Base-by-base conservation (phyloP, 1,140 invertebrate species). In the Trialeurodes vaporariorum region DNA sequence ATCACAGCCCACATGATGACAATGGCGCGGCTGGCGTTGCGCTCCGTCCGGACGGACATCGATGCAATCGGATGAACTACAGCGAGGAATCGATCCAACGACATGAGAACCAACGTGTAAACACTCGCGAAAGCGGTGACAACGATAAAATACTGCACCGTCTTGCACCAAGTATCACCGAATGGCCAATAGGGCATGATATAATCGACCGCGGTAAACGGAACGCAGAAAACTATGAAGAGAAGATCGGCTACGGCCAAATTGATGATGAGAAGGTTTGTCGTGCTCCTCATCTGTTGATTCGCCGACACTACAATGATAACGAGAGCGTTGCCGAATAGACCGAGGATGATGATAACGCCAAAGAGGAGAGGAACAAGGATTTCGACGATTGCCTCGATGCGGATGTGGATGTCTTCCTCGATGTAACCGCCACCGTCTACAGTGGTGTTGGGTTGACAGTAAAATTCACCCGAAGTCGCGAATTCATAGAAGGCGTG, bases 161-260 rank as follows among this genome's bases (percentile, higher is more conserved):
- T 86, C 80, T 93, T 92, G 80, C 94, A 97, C 91, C 92, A 94
- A 67, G 87, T 76, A 72, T 89, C 86, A 12, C 94, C 93, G 75
- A 96, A 96, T 0, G 92, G 92, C 95, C 95, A 98, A 75, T 85
- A 85, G 0, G 87, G 85, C 72, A 93, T 78, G 0, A 92, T 89
- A 78, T 94, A 95, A 73, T 94, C 92, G 21, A 88, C 87, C 0
- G 91, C 92, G 2, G 93, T 96, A 75, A 94, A 94, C 0, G 95
- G 95, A 27, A 98, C 93, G 80, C 95, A 98, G 78, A 98, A 94
- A 61, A 95, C 85, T 58, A 98, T 93, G 78, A 98, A 98, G 5
- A 96, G 84, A 11, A 98, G 80, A 78, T 98, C 95, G 5, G 95
- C 94, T 23, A 93, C 82, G 1, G 92, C 91, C 62, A 93, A 77